Conservation (phyloP, 2,113 vertebrate species). For the Oenanthe oenanthe region DNA sequence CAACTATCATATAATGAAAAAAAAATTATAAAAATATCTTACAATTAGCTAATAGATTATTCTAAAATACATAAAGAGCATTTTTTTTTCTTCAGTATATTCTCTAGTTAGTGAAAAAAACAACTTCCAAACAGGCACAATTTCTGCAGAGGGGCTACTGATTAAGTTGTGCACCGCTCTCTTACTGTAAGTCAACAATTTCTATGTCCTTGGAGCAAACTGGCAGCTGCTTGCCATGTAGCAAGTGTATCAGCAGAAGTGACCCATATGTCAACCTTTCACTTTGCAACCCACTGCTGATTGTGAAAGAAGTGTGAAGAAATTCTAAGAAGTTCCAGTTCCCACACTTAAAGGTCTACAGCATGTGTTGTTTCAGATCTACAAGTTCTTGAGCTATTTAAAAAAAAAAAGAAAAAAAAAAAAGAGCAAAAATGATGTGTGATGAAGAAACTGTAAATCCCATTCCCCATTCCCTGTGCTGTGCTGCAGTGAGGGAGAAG, state of each 20-base stretch:
- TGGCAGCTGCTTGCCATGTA: neutral
- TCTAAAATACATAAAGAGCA: neutral
- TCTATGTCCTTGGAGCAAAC: neutral
- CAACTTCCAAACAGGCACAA: neutral
- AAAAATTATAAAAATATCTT: neutral
- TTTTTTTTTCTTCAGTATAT: neutral
- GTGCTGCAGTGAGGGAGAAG: neutral
- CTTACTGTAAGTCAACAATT: neutral
- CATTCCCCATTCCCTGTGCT: too few relatives aligned
- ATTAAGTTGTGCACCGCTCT: neutral
- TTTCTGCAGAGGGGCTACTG: neutral
- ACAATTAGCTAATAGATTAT: neutral
- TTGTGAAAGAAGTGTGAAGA: neutral
- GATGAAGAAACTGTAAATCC: rapidly evolving
- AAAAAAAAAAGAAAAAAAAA: neutral
- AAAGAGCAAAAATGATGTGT: neutral
- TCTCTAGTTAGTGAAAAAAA: neutral
- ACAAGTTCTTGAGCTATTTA: neutral
- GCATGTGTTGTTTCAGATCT: neutral
- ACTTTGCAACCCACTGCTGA: neutral
- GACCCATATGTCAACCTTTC: neutral
- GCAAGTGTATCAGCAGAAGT: neutral
- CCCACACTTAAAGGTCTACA: neutral
- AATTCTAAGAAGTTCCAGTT: neutral
- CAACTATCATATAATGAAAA: neutral